Evolutionary conservation across 2,797 vertebrate genomes (phyloP).

Genomic region (Stomatorhinus walkeri): DNA sequence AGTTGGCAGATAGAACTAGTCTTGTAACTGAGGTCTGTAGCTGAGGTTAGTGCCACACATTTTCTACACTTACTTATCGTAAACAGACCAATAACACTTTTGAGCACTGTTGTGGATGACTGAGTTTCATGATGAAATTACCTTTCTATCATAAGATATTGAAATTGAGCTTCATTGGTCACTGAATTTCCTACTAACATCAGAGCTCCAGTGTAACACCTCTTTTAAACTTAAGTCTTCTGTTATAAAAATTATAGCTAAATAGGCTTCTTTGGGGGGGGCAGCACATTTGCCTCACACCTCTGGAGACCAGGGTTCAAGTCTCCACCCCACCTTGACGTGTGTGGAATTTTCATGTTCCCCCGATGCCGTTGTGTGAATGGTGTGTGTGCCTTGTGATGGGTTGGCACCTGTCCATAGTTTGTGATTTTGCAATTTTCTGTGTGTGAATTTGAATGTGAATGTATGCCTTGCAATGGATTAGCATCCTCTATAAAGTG

Average conservation of each 20-base stretch:
- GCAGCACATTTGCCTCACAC: neutral
- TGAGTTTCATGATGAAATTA: neutral
- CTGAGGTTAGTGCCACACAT: neutral
- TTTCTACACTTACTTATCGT: neutral
- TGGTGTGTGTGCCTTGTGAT: neutral
- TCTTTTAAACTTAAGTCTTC: neutral
- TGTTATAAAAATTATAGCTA: neutral
- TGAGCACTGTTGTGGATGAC: neutral
- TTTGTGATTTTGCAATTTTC: neutral
- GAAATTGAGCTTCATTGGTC: neutral
- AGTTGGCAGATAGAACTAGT: neutral
- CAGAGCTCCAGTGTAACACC: neutral
- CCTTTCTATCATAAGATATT: neutral
- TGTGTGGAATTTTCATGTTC: neutral
- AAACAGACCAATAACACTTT: neutral
- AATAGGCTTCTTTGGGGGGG: neutral
- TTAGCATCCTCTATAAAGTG: neutral
- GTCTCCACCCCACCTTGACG: neutral
- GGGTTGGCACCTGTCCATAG: neutral
- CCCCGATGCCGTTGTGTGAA: neutral
- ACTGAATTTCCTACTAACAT: neutral
- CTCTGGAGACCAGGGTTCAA: neutral
- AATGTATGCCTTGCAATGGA: neutral
- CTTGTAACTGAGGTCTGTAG: neutral
- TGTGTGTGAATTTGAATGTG: neutral